Base-by-base conservation (phyloP, 2,888 invertebrate species). In the Leptinotarsa peninsularis region DNA sequence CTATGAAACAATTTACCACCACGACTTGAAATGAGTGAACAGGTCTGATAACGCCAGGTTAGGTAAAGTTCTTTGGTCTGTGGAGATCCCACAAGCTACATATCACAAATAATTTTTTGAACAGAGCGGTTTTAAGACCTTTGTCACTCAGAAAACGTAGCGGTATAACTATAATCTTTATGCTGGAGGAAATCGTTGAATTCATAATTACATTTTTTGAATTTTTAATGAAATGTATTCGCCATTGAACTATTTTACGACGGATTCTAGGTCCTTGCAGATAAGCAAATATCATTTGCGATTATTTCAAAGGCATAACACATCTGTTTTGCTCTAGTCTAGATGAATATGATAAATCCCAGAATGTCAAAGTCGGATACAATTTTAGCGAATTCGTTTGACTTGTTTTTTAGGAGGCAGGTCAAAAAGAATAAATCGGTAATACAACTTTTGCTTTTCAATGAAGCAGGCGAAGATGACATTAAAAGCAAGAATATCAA, bases 401-500 rank as follows among this genome's bases (percentile, higher is more conserved):
- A 66, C 18, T 56, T 63, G 23, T 56, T 66, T 85, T 90, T 87
- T 78, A 93, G 94, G 84, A 92, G 98, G 17, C 97, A 98, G 89
- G 92, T 98, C 81, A 96, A 96, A 85, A 94, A 96, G 85, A 95
- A 92, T 73, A 96, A 97, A 89, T 97, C 98, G 0, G 93, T 98
- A 79, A 93, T 98, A 79, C 96, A 97, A 87, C 91, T 95, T 73
- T 92, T 98, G 83, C 89, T 98, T 23, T 96, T 96, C 89, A 96
- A 96, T 54, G 94, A 94, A 86, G 91, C 90, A 79, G 92, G 91
- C 78, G 93, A 93, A 84, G 96, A 97, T 82, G 95, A 96, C 87
- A 90, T 95, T 17, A 95, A 98, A 86, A 96, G 95, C 77, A 99
- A 99, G 89, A 99, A 99, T 90, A 96, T 99, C 71, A 94, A 96